A percentile compares a stretch with the other conserved stretches of the same genome.
Evolutionary conservation across 2,797 vertebrate species (phyloP).

Genomic region (Loriculus beryllinus): DNA sequence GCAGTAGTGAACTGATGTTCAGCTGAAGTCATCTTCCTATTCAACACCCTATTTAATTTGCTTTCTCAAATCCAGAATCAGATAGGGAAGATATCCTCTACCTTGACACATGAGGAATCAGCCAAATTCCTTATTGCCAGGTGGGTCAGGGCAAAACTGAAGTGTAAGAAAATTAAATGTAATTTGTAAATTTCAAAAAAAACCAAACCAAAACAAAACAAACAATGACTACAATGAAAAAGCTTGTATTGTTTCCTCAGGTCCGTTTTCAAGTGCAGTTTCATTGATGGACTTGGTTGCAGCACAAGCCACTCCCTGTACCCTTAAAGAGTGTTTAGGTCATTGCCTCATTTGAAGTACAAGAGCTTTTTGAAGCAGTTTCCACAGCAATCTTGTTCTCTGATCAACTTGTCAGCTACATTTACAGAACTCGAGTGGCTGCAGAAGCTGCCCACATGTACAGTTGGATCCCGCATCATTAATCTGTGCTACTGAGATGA

Average conservation of each 20-base stretch:
- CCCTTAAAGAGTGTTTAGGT: not conserved
- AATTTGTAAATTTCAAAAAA: not conserved
- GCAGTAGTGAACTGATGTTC: not conserved
- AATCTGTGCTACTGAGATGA: not conserved
- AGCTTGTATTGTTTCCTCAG: not conserved
- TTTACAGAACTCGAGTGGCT: constrained; percentile 4
- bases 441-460: not conserved
- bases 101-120: not conserved
- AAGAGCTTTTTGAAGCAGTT: not conserved
- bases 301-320: not conserved
- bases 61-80: not conserved
- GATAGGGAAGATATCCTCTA: not conserved
- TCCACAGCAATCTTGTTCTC: not conserved
- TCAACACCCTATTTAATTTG: not conserved
- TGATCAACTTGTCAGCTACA: not conserved
- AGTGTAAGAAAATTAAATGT: not conserved
- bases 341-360: not conserved
- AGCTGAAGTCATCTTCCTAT: not conserved
- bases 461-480: not conserved
- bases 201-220: too few species aligned
- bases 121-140: not conserved
- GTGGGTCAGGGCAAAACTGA: not conserved
- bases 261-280: not conserved
- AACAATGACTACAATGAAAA: not conserved
- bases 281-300: not conserved